Evolutionary conservation across 2,113 vertebrate species (phyloP).

Genomic region (Ageneiosus marmoratus): DNA sequence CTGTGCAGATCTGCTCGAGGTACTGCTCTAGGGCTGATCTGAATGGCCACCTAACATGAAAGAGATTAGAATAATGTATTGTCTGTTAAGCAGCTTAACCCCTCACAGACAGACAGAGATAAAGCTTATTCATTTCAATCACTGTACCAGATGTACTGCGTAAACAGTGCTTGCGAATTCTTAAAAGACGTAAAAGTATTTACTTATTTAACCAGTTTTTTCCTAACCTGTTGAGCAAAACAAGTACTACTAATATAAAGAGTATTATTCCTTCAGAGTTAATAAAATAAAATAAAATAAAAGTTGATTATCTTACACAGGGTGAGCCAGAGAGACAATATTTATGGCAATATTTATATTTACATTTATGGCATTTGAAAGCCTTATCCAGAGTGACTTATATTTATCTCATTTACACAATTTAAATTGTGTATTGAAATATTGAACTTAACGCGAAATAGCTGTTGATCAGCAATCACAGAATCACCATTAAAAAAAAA

Average conservation of each 20-base stretch:
- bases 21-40: slow-evolving; percentile 2
- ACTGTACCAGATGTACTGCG: background rate
- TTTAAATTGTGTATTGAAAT: too few relatives aligned
- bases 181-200: background rate
- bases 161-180: background rate
- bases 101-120: slow-evolving; percentile 5
- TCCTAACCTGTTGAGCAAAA: background rate
- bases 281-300: too few relatives aligned
- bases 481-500: too few relatives aligned
- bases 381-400: too few relatives aligned
- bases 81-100: slow-evolving; percentile 65
- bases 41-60: slow-evolving; percentile 17
- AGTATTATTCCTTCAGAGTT: too few relatives aligned
- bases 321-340: too few relatives aligned
- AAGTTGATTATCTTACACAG: too few relatives aligned
- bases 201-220: background rate
- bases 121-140: slow-evolving; percentile 22
- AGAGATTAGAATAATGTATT: slow-evolving; percentile 39
- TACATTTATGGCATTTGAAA: too few relatives aligned
- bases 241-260: background rate
- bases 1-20: slow-evolving; percentile 30
- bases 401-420: too few relatives aligned
- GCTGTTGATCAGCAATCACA: too few relatives aligned
- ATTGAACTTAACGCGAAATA: too few relatives aligned
- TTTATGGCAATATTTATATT: too few relatives aligned